A percentile compares a stretch with the other conserved stretches of the same genome.
Evolutionary conservation across 2,888 invertebrate species (phyloP).

Genomic region (Lithodes maja): DNA sequence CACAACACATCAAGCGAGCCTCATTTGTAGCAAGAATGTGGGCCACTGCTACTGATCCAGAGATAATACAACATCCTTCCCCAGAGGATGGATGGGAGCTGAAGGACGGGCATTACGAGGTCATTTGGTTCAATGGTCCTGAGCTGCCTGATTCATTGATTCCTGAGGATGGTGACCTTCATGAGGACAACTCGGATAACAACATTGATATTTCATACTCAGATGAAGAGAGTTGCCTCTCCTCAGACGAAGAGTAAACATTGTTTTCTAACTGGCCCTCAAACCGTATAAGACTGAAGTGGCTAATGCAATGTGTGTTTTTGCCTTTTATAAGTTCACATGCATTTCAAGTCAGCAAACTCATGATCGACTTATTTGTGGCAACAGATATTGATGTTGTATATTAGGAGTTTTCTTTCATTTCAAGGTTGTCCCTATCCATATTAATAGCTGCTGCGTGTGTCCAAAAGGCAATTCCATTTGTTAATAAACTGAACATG

Average conservation of each 20-base stretch:
- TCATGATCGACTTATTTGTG: neutral
- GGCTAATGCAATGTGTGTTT: neutral
- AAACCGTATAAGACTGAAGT: neutral
- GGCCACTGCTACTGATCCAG: conserved; percentile 6
- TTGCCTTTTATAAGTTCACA: neutral
- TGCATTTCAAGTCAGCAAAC: neutral
- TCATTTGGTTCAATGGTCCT: too few species aligned
- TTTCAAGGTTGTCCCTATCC: neutral
- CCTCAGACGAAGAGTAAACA: neutral
- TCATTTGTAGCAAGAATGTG: conserved; percentile 27
- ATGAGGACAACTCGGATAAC: neutral
- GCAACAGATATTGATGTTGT: neutral
- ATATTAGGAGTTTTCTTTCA: neutral
- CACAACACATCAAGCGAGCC: neutral
- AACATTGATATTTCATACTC: neutral
- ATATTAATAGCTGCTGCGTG: neutral
- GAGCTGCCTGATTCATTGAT: neutral
- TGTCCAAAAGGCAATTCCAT: neutral
- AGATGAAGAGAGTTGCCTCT: neutral
- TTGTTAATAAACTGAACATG: neutral
- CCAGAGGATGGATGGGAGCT: conserved; percentile 26
- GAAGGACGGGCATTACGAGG: neutral
- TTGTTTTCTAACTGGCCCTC: neutral
- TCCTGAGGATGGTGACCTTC: conserved; percentile 1
- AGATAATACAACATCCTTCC: conserved; percentile 21